Conservation (phyloP, 2,113 vertebrate genomes). For the Raphicerus campestris region DNA sequence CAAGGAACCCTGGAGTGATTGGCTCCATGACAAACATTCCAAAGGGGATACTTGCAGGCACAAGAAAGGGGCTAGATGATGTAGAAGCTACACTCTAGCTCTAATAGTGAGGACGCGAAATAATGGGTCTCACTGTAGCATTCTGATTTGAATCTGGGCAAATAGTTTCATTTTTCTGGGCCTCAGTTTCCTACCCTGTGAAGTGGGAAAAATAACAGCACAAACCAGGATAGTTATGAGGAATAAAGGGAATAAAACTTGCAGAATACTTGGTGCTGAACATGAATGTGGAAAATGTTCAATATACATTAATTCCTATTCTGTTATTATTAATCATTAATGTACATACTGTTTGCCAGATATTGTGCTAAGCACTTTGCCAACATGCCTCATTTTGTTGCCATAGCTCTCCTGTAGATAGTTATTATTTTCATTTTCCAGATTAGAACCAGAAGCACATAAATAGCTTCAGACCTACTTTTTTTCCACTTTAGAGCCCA, state of each 20-base stretch:
- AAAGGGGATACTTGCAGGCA: neutral
- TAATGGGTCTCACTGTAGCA: neutral
- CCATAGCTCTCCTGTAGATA: neutral
- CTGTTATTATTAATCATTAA: neutral
- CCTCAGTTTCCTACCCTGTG: neutral
- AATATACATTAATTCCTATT: neutral
- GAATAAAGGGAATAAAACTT: neutral
- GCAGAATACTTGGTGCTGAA: neutral
- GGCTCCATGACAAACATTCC: neutral
- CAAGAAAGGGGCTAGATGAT: accelerated
- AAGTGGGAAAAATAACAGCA: neutral
- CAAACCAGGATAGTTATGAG: neutral
- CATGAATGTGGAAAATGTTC: neutral
- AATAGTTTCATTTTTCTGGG: neutral
- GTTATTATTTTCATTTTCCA: neutral
- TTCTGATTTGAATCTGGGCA: neutral
- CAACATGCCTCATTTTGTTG: neutral
- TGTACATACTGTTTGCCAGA: neutral
- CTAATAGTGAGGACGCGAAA: neutral
- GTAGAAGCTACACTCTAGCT: neutral
- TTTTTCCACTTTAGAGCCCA: no score
- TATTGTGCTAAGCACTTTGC: neutral
- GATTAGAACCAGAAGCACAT: neutral
- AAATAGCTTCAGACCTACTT: neutral
- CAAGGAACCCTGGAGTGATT: neutral